Percentiles rank a stretch among this genome's conserved stretches.
These are phyloP conservation scores for Callopanchax toddi DNA, from an alignment of 2,113 vertebrate genomes.

Conservation along the genomic window DNA sequence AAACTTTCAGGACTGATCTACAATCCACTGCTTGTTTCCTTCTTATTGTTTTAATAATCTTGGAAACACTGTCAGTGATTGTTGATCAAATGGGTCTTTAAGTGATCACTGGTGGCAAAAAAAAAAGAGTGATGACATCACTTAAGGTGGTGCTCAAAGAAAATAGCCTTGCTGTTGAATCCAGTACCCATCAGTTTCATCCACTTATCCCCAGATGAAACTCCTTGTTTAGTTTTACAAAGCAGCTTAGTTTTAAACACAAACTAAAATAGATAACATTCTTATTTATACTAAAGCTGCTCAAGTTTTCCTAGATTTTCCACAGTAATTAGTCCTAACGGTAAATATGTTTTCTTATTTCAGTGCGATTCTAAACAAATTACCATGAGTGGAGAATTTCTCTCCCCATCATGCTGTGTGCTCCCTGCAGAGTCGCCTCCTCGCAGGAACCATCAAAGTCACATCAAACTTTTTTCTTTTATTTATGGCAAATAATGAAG, in stretches of 20 bases:
- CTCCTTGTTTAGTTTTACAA: too few species aligned
- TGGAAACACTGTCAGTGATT: constrained; percentile 21
- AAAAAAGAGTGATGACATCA: too few species aligned
- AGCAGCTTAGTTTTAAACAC: too few species aligned
- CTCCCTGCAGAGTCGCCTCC: not conserved
- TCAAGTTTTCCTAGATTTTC: too few species aligned
- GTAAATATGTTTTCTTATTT: not conserved
- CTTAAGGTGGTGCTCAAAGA: too few species aligned
- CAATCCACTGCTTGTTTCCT: constrained; percentile 1
- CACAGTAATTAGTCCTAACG: too few species aligned
- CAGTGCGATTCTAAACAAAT: not conserved
- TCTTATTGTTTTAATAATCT: constrained; percentile 20
- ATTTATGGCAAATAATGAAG: not conserved
- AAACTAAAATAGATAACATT: too few species aligned
- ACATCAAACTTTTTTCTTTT: not conserved
- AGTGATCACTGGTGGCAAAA: constrained; percentile 1
- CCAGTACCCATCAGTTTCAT: too few species aligned
- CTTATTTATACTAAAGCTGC: too few species aligned
- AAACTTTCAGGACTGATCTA: constrained; percentile 35
- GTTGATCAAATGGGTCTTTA: constrained; percentile 2
- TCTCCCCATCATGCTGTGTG: not conserved
- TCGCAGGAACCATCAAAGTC: not conserved
- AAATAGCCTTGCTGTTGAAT: too few species aligned
- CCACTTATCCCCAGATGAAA: too few species aligned
- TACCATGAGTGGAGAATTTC: too few species aligned